Conservation (phyloP, 2,113 vertebrate species). For the Sebastes schlegelii region DNA sequence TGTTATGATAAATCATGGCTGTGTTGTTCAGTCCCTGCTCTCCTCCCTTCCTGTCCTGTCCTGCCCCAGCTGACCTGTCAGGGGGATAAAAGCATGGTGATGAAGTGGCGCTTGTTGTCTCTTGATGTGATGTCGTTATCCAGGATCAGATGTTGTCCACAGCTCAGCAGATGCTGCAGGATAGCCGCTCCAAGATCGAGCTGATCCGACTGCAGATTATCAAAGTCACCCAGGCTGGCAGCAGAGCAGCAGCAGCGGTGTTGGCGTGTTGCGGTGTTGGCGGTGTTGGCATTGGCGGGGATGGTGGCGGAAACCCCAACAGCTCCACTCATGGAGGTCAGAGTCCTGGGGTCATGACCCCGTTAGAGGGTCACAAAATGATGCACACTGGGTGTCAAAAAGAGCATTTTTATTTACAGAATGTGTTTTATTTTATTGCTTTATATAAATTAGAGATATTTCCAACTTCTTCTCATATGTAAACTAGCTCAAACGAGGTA, state of each 20-base stretch:
- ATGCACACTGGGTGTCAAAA: not conserved
- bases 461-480: not conserved
- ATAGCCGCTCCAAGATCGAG: conserved; percentile 82
- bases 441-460: not conserved
- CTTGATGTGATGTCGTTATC: conserved; percentile 63
- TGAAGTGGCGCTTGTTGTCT: conserved; percentile 38
- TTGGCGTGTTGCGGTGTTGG: too few relatives aligned
- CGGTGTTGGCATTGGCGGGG: not conserved
- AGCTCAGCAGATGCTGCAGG: conserved; percentile 83
- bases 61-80: conserved; percentile 15
- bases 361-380: not conserved
- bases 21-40: conserved; percentile 5
- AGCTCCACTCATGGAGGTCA: conserved; percentile 66
- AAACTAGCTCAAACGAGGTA: not conserved
- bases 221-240: conserved; percentile 77
- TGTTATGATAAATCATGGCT: conserved; percentile 23
- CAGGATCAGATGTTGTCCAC: conserved; percentile 82
- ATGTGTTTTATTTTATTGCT: not conserved
- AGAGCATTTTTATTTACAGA: not conserved
- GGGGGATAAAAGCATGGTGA: not conserved
- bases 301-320: conserved; percentile 37
- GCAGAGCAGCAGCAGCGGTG: conserved; percentile 7
- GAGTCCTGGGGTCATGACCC: conserved; percentile 16
- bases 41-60: not conserved
- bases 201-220: conserved; percentile 82